These are phyloP conservation scores for Euwallacea similis DNA, from an alignment of 1,140 invertebrate genomes.

Conservation along the genomic window DNA sequence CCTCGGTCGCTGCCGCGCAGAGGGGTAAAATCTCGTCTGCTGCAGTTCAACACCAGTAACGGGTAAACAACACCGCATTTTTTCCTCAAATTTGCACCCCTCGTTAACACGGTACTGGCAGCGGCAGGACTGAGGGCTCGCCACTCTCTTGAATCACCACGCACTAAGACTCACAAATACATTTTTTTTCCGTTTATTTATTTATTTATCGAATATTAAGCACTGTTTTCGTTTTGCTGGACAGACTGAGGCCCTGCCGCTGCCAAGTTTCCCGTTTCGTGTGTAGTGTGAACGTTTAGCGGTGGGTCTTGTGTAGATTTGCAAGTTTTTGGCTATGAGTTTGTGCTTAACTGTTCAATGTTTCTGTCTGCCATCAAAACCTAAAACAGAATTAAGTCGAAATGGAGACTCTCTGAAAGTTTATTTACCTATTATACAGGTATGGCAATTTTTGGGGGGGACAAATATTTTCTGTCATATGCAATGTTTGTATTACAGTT, in stretches of 20 bases:
- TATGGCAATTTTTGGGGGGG: too few species aligned
- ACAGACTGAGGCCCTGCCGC: constrained; percentile 66
- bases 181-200: neutral
- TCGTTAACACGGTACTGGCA: constrained; percentile 38
- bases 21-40: constrained; percentile 82
- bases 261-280: constrained; percentile 49
- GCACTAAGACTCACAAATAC: neutral
- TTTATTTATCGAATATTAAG: neutral
- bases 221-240: neutral
- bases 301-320: constrained; percentile 10
- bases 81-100: constrained; percentile 30
- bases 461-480: too few species aligned
- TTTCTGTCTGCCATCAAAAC: too few species aligned
- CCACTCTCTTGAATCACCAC: constrained; percentile 21
- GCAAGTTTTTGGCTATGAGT: too few species aligned
- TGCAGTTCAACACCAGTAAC: constrained; percentile 83
- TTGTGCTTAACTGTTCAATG: too few species aligned
- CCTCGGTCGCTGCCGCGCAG: constrained; percentile 81
- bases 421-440: too few species aligned
- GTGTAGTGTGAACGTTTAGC: constrained; percentile 3
- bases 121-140: constrained; percentile 52
- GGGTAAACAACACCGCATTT: constrained; percentile 65
- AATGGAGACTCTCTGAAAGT: too few species aligned
- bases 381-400: too few species aligned
- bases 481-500: too few species aligned